phyloP scores from a whole-genome alignment of 2,888 invertebrate species.

The Clanis bilineata region DNA sequence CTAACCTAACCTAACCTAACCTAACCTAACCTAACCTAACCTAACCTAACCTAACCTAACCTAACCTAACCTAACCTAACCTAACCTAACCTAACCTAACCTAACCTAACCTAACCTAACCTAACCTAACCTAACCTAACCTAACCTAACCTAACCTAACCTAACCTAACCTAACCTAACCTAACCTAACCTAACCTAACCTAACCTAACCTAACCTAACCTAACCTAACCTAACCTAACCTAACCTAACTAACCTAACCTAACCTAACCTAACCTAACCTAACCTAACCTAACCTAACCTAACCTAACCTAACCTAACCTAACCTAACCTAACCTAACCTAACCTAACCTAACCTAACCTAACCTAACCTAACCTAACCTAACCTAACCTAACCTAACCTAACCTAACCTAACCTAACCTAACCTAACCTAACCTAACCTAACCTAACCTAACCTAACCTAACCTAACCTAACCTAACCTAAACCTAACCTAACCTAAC shows the following conservation, averaged over 20 bases:
- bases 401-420: constrained; percentile 23
- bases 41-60: constrained; percentile 25
- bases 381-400: constrained; percentile 25
- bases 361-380: constrained; percentile 27
- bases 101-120: constrained; percentile 23
- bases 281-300: constrained; percentile 24
- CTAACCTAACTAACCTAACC: constrained; percentile 20
- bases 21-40: constrained; percentile 25
- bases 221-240: constrained; percentile 22
- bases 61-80: constrained; percentile 23
- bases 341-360: constrained; percentile 21
- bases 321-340: constrained; percentile 23
- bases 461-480: constrained; percentile 23
- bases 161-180: constrained; percentile 21
- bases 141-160: constrained; percentile 23
- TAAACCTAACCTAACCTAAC: constrained; percentile 25
- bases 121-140: constrained; percentile 25
- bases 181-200: constrained; percentile 21
- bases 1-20: constrained; percentile 24
- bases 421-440: constrained; percentile 23
- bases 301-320: constrained; percentile 29
- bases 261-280: constrained; percentile 34
- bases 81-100: constrained; percentile 24
- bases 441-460: constrained; percentile 22
- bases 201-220: constrained; percentile 21